These are phyloP conservation scores for Hemitrygon akajei DNA, from an alignment of 2,797 vertebrate genomes.

Conservation along the genomic window DNA sequence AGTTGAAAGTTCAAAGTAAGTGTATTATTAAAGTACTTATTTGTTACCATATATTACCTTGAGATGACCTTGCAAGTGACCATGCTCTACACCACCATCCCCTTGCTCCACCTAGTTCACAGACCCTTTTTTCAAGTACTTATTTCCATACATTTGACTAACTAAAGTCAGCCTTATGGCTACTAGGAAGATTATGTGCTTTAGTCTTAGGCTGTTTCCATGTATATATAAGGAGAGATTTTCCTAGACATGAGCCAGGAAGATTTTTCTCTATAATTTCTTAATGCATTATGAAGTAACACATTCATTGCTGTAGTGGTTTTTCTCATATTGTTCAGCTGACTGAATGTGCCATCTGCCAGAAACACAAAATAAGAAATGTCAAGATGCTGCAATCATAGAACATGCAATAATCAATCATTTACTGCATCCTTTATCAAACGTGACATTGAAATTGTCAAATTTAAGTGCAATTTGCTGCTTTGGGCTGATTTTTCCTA, in stretches of 20 bases:
- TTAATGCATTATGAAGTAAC: not conserved
- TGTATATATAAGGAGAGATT: not conserved
- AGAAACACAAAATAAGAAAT: not conserved
- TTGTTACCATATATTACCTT: too few species aligned
- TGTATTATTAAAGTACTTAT: too few species aligned
- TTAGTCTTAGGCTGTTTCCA: not conserved
- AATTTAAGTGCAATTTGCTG: not conserved
- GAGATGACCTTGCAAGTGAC: too few species aligned
- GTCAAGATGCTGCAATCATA: not conserved
- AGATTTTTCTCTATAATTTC: not conserved
- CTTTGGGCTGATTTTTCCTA: not conserved
- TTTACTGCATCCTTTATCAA: slow-evolving; percentile 1
- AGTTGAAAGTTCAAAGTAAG: too few species aligned
- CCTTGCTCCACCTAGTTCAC: too few species aligned
- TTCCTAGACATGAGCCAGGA: not conserved
- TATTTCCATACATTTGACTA: not conserved
- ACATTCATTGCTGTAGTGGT: not conserved
- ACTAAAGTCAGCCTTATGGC: not conserved
- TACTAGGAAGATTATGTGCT: not conserved
- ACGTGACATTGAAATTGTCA: not conserved
- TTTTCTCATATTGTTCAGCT: not conserved
- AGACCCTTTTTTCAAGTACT: not conserved
- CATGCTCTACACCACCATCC: not conserved
- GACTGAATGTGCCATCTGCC: not conserved
- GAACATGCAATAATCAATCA: slow-evolving; percentile 7